Percentiles rank a stretch among this genome's conserved stretches.
Evolutionary conservation across 2,888 invertebrate species (phyloP).

Genomic region (Diaphora mendica): DNA sequence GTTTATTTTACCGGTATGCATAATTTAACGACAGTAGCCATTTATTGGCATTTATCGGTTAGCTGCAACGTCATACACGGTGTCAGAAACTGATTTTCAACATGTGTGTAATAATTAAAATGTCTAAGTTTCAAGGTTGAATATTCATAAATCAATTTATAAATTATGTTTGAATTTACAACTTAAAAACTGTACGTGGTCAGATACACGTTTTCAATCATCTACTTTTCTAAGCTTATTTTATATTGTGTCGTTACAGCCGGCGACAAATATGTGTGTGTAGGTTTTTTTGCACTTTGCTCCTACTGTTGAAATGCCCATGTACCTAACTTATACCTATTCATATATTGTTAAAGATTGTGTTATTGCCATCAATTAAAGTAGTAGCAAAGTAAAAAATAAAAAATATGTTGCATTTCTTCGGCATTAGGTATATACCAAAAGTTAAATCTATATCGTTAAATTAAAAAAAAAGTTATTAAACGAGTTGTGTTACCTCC

Average conservation of each 20-base stretch:
- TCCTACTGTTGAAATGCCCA: background rate
- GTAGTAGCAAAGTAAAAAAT: too few species aligned
- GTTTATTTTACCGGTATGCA: background rate
- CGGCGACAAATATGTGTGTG: background rate
- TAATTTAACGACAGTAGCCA: background rate
- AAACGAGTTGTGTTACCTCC: slow-evolving; percentile 87
- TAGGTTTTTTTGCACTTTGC: background rate
- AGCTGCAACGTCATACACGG: background rate
- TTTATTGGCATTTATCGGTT: background rate
- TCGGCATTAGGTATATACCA: background rate
- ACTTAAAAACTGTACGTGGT: background rate
- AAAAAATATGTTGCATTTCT: slow-evolving; percentile 6
- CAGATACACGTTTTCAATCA: background rate
- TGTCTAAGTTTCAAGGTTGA: background rate
- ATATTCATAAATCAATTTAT: background rate
- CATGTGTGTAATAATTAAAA: background rate
- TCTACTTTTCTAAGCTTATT: background rate
- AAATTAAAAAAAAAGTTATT: background rate
- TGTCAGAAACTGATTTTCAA: background rate
- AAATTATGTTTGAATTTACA: background rate
- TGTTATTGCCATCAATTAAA: background rate
- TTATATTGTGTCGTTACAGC: background rate
- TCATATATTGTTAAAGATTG: background rate
- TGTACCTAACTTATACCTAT: background rate
- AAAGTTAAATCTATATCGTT: background rate